Conservation (phyloP, 2,113 vertebrate species). For the Hypocryptadius cinnamomeus region DNA sequence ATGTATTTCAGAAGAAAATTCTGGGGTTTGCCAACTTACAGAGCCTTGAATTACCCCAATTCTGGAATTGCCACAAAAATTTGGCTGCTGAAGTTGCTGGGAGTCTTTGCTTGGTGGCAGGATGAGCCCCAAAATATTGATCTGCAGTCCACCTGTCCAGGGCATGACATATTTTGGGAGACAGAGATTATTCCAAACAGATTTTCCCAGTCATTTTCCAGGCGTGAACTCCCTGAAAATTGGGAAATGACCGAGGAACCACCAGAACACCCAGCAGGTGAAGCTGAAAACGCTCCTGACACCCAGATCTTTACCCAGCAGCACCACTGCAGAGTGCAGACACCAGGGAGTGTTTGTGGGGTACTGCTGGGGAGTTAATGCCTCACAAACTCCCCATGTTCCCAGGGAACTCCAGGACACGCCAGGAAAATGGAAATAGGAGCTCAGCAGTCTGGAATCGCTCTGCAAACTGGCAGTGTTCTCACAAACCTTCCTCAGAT, state of each 20-base stretch:
- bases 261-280: neutral
- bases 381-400: neutral
- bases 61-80: neutral
- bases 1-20: neutral
- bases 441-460: neutral
- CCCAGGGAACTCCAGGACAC: neutral
- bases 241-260: neutral
- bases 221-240: neutral
- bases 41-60: neutral
- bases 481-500: neutral
- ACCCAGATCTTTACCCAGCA: neutral
- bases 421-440: neutral
- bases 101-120: neutral
- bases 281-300: neutral
- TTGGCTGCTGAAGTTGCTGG: neutral
- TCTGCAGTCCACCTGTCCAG: neutral
- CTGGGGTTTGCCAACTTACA: neutral
- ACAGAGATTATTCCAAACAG: neutral
- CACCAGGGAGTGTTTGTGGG: neutral
- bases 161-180: neutral
- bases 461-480: neutral
- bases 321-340: neutral
- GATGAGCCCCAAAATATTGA: rapidly evolving
- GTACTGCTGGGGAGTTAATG: neutral
- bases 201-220: neutral